phyloP scores from a whole-genome alignment of 2,113 vertebrate species.

The Orthonyx spaldingii region DNA sequence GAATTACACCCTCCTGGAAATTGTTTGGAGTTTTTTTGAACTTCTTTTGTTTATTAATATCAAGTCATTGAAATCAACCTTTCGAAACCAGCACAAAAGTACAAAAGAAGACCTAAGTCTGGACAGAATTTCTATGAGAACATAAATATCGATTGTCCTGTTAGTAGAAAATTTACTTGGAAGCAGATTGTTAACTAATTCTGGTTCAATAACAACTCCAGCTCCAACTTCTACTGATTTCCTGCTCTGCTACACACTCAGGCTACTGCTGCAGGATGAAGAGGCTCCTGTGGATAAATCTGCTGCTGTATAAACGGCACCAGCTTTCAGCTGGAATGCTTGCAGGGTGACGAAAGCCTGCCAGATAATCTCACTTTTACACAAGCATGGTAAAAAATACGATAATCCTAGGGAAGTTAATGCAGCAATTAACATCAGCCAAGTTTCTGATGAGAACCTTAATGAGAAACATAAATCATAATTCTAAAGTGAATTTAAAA shows the following conservation, averaged over 20 bases:
- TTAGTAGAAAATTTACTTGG: background rate
- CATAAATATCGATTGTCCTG: background rate
- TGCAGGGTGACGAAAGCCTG: background rate
- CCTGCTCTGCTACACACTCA: background rate
- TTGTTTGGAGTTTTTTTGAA: background rate
- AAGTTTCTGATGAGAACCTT: background rate
- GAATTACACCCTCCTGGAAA: background rate
- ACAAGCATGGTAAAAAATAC: background rate
- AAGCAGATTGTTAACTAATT: background rate
- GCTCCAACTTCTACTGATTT: background rate
- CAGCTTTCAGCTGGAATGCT: background rate
- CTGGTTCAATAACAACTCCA: background rate
- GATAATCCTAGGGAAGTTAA: background rate
- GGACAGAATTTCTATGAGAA: background rate
- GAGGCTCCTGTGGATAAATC: background rate
- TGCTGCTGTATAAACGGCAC: background rate
- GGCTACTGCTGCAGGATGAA: background rate
- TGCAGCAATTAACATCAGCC: background rate
- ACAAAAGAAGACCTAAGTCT: background rate
- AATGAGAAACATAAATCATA: background rate
- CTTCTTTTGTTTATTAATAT: background rate
- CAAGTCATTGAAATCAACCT: background rate
- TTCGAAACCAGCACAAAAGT: background rate
- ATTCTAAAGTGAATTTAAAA: background rate
- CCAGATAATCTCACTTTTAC: background rate